These are phyloP conservation scores for Lottia gigantea DNA, from an alignment of 2,888 invertebrate species.

Conservation along the genomic window DNA sequence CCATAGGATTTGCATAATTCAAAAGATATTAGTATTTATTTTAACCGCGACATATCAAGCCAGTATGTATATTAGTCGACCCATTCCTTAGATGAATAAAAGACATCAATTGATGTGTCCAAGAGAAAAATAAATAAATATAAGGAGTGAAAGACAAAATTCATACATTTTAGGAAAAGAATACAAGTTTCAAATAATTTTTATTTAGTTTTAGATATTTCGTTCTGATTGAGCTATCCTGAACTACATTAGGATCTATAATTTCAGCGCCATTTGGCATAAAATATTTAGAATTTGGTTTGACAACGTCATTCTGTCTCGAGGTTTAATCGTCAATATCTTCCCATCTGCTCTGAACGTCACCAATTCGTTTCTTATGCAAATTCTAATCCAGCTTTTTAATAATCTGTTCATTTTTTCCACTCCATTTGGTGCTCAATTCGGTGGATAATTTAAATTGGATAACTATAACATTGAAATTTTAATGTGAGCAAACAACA, in stretches of 20 bases:
- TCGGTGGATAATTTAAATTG: constrained; percentile 25
- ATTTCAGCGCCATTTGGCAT: background rate
- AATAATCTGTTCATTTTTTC: constrained; percentile 24
- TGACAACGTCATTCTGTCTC: background rate
- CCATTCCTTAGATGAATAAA: too few species aligned
- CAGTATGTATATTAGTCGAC: too few species aligned
- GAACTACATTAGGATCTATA: background rate
- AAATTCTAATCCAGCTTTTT: constrained; percentile 17
- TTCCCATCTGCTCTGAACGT: constrained; percentile 14
- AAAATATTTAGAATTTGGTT: constrained; percentile 1
- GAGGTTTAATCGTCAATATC: constrained; percentile 10
- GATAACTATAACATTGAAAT: constrained; percentile 20
- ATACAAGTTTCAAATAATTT: too few species aligned
- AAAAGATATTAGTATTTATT: too few species aligned
- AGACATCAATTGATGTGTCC: too few species aligned
- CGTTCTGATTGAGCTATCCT: too few species aligned
- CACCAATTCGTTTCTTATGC: constrained; percentile 16
- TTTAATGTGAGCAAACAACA: constrained; percentile 20
- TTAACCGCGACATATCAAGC: too few species aligned
- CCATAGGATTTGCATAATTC: too few species aligned
- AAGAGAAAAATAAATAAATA: too few species aligned
- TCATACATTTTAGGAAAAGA: too few species aligned
- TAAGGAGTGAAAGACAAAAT: too few species aligned
- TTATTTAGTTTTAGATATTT: too few species aligned
- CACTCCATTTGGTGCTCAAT: constrained; percentile 24